Conservation (phyloP, 2,113 vertebrate species). For the Rhabdomys dilectus region DNA sequence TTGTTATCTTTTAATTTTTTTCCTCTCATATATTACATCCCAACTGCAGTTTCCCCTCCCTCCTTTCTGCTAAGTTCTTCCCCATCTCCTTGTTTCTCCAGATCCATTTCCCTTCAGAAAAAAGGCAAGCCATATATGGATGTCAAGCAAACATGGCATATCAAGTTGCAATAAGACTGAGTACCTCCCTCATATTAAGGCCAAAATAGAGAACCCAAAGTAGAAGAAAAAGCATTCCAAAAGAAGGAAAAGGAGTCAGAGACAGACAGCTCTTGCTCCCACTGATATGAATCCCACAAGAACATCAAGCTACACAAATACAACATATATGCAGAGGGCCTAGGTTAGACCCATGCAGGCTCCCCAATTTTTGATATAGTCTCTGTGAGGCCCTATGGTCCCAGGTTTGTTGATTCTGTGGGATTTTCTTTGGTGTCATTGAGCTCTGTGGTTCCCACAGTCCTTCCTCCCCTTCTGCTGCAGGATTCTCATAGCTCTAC, state of each 20-base stretch:
- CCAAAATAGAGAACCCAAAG: background rate
- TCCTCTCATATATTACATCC: background rate
- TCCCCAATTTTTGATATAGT: background rate
- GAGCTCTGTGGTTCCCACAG: background rate
- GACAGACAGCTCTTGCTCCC: background rate
- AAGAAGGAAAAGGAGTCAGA: background rate
- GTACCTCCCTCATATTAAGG: background rate
- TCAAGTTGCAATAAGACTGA: background rate
- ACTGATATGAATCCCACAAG: background rate
- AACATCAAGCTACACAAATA: background rate
- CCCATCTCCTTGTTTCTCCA: background rate
- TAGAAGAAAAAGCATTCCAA: background rate
- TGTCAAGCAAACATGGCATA: background rate
- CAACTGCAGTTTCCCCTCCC: background rate
- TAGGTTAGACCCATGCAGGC: background rate
- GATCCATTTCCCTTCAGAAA: background rate
- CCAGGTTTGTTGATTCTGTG: background rate
- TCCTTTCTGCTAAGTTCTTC: background rate
- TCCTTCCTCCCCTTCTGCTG: background rate
- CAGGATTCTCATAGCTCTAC: background rate
- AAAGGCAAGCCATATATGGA: background rate
- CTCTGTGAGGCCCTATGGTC: background rate
- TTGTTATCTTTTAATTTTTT: background rate
- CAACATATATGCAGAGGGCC: background rate
- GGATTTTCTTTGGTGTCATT: background rate